These are phyloP conservation scores for Tachina lurida DNA, from an alignment of 2,888 invertebrate genomes.

Conservation along the genomic window DNA sequence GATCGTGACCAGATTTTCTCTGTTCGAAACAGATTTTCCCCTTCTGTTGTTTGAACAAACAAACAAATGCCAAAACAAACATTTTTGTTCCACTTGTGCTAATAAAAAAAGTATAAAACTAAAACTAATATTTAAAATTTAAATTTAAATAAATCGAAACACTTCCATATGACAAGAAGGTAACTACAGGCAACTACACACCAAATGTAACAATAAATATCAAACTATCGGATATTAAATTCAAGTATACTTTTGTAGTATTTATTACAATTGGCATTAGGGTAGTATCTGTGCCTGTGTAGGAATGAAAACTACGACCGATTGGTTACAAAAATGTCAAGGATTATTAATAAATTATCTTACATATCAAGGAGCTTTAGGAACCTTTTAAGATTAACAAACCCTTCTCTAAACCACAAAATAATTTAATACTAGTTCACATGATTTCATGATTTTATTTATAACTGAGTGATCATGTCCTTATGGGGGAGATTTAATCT, in stretches of 20 bases:
- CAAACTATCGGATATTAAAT: slow-evolving; percentile 69
- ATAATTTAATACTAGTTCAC: too few relatives aligned
- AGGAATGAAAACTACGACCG: neutral
- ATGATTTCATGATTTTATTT: too few relatives aligned
- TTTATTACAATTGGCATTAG: slow-evolving; percentile 30
- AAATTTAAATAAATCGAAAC: slow-evolving; percentile 26
- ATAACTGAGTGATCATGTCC: too few relatives aligned
- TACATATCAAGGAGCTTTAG: too few relatives aligned
- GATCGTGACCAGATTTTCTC: slow-evolving; percentile 66
- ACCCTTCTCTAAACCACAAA: too few relatives aligned
- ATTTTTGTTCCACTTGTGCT: slow-evolving; percentile 43
- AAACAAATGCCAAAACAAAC: slow-evolving; percentile 64
- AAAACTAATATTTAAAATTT: slow-evolving; percentile 37
- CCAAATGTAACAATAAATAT: slow-evolving; percentile 61
- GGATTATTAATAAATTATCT: too few relatives aligned
- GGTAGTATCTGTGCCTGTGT: neutral
- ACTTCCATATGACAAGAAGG: slow-evolving; percentile 68
- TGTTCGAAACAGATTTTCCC: slow-evolving; percentile 44
- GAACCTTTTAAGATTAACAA: too few relatives aligned
- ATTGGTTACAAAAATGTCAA: neutral
- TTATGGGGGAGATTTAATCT: too few relatives aligned
- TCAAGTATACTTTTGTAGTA: slow-evolving; percentile 36
- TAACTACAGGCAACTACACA: slow-evolving; percentile 53
- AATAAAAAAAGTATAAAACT: slow-evolving; percentile 24
- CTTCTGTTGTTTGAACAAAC: slow-evolving; percentile 46